Base-by-base conservation (phyloP, 2,888 invertebrate genomes). In the Caenorhabditis wallacei region DNA sequence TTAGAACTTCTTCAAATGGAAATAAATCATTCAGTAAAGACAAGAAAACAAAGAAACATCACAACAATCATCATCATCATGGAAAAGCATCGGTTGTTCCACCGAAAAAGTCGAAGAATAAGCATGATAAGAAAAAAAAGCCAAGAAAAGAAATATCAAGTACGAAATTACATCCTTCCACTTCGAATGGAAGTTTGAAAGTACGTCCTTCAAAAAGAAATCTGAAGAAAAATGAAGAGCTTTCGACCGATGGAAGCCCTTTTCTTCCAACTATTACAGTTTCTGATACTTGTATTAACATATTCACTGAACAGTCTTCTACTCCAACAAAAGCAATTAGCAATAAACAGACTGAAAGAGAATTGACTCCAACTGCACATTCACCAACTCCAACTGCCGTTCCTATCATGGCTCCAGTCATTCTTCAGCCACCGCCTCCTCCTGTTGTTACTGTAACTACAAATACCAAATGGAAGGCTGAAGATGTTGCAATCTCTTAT, bases 401-500 rank as follows among this genome's bases (percentile, higher is more conserved):
- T 22, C 37, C 51, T 22, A 26, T 40, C 24, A 35, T 22, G 35
- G 37, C 35, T 24, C 51, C 61, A 22, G 48, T 26, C 11, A 22
- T 63, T 7, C 24, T 35, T 18, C 26, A 16, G n/a, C 22, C 76
- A 10, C 46, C 56, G 7, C 7, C 51, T 24, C 59, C 53, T 35
- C 63, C 68, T 20, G 40, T 37, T 26, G n/a, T 24, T 7, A 53
- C 66, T 11, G 66, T 51, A 3, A 35, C 35, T 0, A 53, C 26
- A 10, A 16, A 26, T 30, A 26, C 22, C 26, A 75, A 68, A 51
- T 76, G 76, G 76, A 76, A 76, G 46, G 68, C 51, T 1, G 68
- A 76, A n/a, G 76, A 76, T 16, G 76, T 76, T 7, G 59, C 76
- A 20, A 13, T 68, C 18, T 22, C 18, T 1, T 76, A 76, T 16